These are phyloP conservation scores for Morus bassanus DNA, from an alignment of 2,797 vertebrate species.

Conservation along the genomic window DNA sequence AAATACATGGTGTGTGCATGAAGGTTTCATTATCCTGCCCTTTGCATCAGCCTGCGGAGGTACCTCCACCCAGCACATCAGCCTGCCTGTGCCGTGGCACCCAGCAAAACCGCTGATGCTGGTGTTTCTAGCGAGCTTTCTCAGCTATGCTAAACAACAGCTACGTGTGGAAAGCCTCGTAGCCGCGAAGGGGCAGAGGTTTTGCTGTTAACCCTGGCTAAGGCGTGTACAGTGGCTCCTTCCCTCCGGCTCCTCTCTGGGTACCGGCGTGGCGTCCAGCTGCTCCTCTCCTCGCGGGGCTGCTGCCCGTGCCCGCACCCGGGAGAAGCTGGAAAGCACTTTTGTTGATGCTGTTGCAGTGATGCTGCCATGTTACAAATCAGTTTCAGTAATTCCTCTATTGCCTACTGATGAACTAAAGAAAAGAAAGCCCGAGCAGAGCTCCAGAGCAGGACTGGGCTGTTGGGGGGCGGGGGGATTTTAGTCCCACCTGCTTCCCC, in stretches of 20 bases:
- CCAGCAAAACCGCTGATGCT: fast-evolving
- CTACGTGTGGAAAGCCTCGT: not conserved
- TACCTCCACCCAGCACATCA: fast-evolving
- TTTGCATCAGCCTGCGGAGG: fast-evolving
- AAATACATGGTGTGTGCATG: not conserved
- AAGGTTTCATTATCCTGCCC: not conserved
- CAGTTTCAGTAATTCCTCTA: too few relatives aligned
- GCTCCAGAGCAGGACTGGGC: not conserved
- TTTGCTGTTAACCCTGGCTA: not conserved
- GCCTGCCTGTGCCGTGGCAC: fast-evolving
- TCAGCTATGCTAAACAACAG: not conserved
- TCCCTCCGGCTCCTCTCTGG: fast-evolving
- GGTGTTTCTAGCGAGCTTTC: not conserved
- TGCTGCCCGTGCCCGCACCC: fast-evolving
- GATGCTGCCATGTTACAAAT: fast-evolving
- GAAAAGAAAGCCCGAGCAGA: not conserved
- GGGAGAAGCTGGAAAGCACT: not conserved
- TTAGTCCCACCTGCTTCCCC: not conserved
- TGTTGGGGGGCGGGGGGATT: fast-evolving
- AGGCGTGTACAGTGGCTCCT: not conserved
- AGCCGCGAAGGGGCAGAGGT: not conserved
- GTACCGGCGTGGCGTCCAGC: fast-evolving
- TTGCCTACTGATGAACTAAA: not conserved
- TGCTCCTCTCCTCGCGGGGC: fast-evolving
- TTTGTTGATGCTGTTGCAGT: not conserved